Percentiles rank a stretch among this genome's conserved stretches.
Conservation (phyloP, 2,113 vertebrate species). For the Sebastes fasciatus region DNA sequence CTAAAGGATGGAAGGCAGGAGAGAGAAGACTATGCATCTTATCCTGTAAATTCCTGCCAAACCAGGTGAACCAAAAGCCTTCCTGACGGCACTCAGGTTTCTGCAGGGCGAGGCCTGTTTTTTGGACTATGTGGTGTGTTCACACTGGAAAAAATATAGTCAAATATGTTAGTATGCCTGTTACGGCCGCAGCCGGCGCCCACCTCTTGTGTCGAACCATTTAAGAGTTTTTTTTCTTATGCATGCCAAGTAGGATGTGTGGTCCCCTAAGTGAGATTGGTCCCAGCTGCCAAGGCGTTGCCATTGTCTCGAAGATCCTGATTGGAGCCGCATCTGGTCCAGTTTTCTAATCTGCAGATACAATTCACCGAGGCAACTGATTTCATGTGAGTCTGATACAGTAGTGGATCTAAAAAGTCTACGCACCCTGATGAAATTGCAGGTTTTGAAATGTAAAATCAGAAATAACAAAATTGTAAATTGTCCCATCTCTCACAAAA, state of each 20-base stretch:
- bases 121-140: not conserved
- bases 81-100: not conserved
- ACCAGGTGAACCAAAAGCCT: not conserved
- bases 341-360: not conserved
- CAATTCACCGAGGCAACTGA: not conserved
- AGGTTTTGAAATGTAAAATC: not conserved
- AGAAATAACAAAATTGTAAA: not conserved
- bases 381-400: not conserved
- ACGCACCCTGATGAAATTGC: not conserved
- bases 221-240: not conserved
- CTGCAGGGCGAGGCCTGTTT: not conserved
- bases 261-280: not conserved
- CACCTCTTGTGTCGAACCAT: not conserved
- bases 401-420: not conserved
- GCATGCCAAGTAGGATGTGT: not conserved
- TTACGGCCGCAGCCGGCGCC: not conserved
- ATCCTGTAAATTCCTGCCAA: not conserved
- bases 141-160: not conserved
- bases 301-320: not conserved
- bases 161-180: not conserved
- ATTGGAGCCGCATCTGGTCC: not conserved
- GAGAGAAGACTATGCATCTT: not conserved
- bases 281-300: not conserved
- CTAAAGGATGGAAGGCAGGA: not conserved
- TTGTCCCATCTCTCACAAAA: not conserved